A percentile compares a stretch with the other conserved stretches of the same genome.
Conservation (phyloP, 2,113 vertebrate species). For the Rhinogobius similis region DNA sequence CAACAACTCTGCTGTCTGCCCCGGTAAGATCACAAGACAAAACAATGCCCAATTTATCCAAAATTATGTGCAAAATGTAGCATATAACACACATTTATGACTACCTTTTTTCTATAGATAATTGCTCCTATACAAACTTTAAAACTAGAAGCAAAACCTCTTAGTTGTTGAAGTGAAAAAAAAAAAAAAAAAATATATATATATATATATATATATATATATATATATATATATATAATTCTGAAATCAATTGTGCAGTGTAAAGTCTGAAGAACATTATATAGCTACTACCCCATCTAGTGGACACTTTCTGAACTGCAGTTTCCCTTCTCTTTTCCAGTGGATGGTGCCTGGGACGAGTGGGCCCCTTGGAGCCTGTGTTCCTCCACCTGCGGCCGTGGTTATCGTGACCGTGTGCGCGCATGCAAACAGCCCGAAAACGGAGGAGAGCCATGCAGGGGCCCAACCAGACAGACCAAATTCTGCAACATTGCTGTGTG, state of each 20-base stretch:
- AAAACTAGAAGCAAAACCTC: not conserved
- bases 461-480: slow-evolving; percentile 91
- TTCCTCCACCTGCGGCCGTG: slow-evolving; percentile 94
- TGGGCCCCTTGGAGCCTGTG: slow-evolving; percentile 99
- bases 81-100: not conserved
- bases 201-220: too few species aligned
- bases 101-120: not conserved
- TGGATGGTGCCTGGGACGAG: slow-evolving; percentile 94
- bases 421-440: slow-evolving; percentile 90
- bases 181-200: too few species aligned
- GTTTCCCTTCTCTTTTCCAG: slow-evolving; percentile 65
- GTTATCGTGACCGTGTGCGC: slow-evolving; percentile 90
- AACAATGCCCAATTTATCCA: not conserved
- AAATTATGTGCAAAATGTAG: not conserved
- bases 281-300: slow-evolving; percentile 39
- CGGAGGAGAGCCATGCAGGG: slow-evolving; percentile 89
- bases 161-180: not conserved
- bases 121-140: too few species aligned
- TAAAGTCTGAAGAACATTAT: not conserved
- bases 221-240: not conserved
- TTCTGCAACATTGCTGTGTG: slow-evolving; percentile 99
- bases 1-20: slow-evolving; percentile 92
- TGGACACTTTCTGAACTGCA: slow-evolving; percentile 25
- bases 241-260: not conserved
- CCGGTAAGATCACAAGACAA: slow-evolving; percentile 78